Conservation (phyloP, 2,113 vertebrate species). For the Micronycteris hirsuta region DNA sequence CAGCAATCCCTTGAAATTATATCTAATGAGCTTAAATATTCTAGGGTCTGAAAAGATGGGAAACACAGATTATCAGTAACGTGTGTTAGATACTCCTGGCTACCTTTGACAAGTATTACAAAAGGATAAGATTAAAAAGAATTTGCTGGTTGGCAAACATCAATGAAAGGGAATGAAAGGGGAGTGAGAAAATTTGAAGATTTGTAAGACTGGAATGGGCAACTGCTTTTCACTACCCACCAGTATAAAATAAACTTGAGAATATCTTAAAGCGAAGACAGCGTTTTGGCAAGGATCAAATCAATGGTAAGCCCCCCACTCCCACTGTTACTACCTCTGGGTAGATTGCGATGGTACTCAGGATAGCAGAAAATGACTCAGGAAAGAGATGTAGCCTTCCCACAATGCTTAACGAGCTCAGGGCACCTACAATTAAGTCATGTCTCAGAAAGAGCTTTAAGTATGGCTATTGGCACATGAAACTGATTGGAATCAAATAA, state of each 20-base stretch:
- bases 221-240: background rate
- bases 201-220: background rate
- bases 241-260: background rate
- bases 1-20: background rate
- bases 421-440: background rate
- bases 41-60: background rate
- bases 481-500: background rate
- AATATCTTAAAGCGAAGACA: background rate
- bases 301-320: background rate
- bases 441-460: background rate
- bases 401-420: background rate
- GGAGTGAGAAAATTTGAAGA: background rate
- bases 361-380: background rate
- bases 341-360: background rate
- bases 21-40: background rate
- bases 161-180: background rate
- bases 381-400: background rate
- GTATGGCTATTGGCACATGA: background rate
- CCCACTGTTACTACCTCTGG: background rate
- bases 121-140: background rate
- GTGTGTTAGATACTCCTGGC: background rate
- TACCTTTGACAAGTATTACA: background rate
- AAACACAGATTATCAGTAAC: background rate
- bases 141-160: background rate
- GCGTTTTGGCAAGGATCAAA: background rate